Evolutionary conservation across 2,888 invertebrate genomes (phyloP), one percentile per base, ranked within the genome.

Genomic region (Hydrotaea cyrtoneurina): DNA sequence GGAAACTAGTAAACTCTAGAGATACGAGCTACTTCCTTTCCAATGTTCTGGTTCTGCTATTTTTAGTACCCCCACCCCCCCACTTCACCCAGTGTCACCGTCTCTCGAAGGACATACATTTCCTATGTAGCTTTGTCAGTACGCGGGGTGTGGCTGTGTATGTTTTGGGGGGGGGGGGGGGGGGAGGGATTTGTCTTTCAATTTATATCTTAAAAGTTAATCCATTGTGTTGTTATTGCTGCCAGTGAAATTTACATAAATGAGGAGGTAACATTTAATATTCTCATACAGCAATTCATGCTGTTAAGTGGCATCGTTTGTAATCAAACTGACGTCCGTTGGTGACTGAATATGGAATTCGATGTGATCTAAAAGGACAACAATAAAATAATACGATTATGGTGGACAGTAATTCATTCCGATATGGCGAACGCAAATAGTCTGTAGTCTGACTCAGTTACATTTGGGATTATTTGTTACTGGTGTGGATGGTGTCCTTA

Each of bases 211-310:
- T 57, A 57, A 21, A 57, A 57, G 21, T 21, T 57, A 64, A 39
- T 17, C 26, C 17, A 39, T 39, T 4, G 31, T 31, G 2, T 62
- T 62, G 31, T 15, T 64, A 17, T 64, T n/a, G 17, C 17, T 39
- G 21, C 1, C 17, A 64, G 17, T 19, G 10, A 36, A 17, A 64
- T 36, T 64, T 39, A 39, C 64, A 64, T 64, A 64, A 36, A 64
- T n/a, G 36, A 64, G 64, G 64, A 64, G 11, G 11, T 57, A 57
- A 21, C 31, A 57, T 57, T 57, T 21, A 57, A 57, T 21, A 23
- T 23, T 23, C 57, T 19, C 19, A 23, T 7, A 53, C n/a, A 53
- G 2, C 53, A 53, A 7, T 53, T 17, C 17, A 2, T 1, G 15
- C 19, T 17, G 53, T 17, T 53, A 43, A 17, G 53, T 8, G 19